phyloP scores from a whole-genome alignment of 2,797 vertebrate species.

The Masticophis lateralis region DNA sequence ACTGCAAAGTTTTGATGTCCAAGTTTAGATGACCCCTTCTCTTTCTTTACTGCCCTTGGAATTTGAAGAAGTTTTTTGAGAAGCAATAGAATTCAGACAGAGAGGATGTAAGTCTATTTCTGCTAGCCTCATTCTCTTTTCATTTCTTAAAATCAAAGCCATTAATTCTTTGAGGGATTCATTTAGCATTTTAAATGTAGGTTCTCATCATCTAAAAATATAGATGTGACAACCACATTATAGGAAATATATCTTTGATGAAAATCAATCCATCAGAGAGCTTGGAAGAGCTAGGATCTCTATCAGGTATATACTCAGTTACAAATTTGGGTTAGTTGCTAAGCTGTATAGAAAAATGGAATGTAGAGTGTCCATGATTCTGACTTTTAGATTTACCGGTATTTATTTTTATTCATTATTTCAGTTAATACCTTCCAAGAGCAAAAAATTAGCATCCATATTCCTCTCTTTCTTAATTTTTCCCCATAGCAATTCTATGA shows the following conservation, averaged over 20 bases:
- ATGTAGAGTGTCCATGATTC: not conserved
- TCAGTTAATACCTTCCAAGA: not conserved
- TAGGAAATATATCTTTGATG: not conserved
- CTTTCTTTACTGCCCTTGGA: not conserved
- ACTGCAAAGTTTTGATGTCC: not conserved
- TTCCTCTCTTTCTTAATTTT: not conserved
- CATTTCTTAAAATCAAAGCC: not conserved
- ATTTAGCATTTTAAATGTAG: not conserved
- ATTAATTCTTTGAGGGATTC: not conserved
- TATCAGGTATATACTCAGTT: not conserved
- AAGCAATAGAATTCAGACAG: no score
- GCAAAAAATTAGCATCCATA: not conserved
- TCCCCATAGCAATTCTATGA: not conserved
- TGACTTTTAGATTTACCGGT: not conserved
- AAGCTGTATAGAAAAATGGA: not conserved
- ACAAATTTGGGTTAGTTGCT: not conserved
- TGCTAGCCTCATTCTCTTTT: not conserved
- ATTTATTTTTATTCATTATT: not conserved
- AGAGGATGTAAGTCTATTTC: not conserved
- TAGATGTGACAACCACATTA: not conserved
- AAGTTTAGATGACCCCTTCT: not conserved
- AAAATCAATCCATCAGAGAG: not conserved
- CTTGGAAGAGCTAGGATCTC: not conserved
- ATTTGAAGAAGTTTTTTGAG: not conserved
- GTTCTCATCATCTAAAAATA: not conserved